Percentiles rank a stretch among this genome's conserved stretches.
phyloP scores from a whole-genome alignment of 2,888 invertebrate genomes.

The Exephanes ischioxanthus region DNA sequence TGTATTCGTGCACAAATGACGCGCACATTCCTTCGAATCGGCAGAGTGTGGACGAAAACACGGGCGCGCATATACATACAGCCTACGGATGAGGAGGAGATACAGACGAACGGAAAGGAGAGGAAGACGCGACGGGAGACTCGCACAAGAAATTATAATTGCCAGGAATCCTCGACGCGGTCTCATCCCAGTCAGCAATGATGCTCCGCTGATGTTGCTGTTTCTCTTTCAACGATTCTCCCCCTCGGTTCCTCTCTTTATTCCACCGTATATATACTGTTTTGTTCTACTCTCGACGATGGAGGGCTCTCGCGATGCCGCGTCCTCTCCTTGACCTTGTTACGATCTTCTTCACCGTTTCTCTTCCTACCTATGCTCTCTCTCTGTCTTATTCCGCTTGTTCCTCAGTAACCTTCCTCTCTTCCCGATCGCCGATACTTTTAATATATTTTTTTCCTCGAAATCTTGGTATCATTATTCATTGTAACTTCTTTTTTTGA shows the following conservation, averaged over 20 bases:
- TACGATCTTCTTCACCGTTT: conserved; percentile 53
- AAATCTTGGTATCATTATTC: conserved; percentile 62
- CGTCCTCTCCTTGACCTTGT: conserved; percentile 66
- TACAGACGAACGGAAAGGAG: conserved; percentile 13
- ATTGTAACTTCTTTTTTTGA: conserved; percentile 22
- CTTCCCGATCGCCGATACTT: conserved; percentile 27
- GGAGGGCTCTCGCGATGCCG: conserved; percentile 47
- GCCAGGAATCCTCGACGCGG: conserved; percentile 69
- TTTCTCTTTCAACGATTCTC: conserved; percentile 45
- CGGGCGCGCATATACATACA: neutral
- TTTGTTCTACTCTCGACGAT: conserved; percentile 34
- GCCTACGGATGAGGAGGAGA: conserved; percentile 12
- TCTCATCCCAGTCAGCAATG: conserved; percentile 49
- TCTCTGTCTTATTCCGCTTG: conserved; percentile 27
- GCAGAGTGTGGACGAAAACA: neutral
- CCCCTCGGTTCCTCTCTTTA: conserved; percentile 19
- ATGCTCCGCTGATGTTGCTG: conserved; percentile 47
- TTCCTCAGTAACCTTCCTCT: conserved; percentile 62
- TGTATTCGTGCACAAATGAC: conserved; percentile 31
- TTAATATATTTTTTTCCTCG: conserved; percentile 58
- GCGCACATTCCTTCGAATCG: conserved; percentile 26
- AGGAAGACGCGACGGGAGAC: conserved; percentile 18
- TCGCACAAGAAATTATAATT: conserved; percentile 80
- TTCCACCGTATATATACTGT: conserved; percentile 19
- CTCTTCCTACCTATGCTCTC: conserved; percentile 39